These are phyloP conservation scores for Periphyllus acericola DNA, from an alignment of 2,888 invertebrate species.

Conservation along the genomic window DNA sequence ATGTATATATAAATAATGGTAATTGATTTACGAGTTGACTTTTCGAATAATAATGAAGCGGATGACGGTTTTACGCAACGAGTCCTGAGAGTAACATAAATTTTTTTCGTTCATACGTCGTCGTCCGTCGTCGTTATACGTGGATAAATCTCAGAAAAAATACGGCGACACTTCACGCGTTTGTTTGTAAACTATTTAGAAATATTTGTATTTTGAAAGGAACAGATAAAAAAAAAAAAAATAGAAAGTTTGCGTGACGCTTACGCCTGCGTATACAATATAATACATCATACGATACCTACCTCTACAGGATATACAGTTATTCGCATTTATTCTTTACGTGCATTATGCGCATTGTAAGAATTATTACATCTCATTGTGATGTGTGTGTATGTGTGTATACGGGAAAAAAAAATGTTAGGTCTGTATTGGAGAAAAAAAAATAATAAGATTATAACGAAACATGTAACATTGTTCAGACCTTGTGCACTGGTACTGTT, in stretches of 20 bases:
- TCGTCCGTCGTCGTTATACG: neutral
- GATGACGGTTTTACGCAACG: conserved; percentile 40
- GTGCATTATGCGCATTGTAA: neutral
- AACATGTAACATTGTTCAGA: neutral
- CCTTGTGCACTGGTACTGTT: too few relatives aligned
- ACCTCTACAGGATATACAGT: neutral
- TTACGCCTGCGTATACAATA: neutral
- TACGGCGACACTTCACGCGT: neutral
- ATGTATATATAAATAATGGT: conserved; percentile 36
- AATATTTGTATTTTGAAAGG: neutral
- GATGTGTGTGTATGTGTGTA: neutral
- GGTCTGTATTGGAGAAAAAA: neutral
- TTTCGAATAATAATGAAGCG: conserved; percentile 47
- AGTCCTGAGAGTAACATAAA: conserved; percentile 45
- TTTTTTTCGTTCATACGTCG: conserved; percentile 30
- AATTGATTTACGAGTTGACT: conserved; percentile 58
- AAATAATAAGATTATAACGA: neutral
- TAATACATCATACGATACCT: neutral
- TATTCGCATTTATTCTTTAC: neutral
- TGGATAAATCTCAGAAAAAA: conserved; percentile 35
- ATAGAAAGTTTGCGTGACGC: neutral
- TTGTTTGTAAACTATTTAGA: conserved; percentile 36
- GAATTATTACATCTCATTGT: neutral
- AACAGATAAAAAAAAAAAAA: neutral
- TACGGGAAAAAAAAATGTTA: neutral